phyloP scores from a whole-genome alignment of 1,140 invertebrate species.

The Drosophila littoralis region DNA sequence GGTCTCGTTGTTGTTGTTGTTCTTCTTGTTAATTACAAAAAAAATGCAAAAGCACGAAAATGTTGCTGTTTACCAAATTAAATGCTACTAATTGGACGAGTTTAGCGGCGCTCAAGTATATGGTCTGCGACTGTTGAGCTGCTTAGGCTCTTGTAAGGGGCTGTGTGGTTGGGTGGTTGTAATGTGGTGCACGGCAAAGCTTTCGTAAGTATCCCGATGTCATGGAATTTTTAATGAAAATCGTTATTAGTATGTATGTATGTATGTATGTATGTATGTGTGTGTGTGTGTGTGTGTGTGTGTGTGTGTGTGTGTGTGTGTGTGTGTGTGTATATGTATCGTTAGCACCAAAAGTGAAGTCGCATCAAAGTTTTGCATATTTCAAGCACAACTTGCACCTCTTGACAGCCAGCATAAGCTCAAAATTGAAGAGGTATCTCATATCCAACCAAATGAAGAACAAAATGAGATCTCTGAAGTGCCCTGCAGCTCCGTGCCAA shows the following conservation, averaged over 20 bases:
- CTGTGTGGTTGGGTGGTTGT: conserved; percentile 6
- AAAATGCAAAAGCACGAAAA: conserved; percentile 82
- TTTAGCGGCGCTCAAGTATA: conserved; percentile 78
- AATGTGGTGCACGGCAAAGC: conserved; percentile 14
- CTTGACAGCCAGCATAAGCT: conserved; percentile 5
- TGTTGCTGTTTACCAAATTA: conserved; percentile 82
- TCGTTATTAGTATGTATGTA: conserved; percentile 72
- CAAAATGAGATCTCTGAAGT: too few species aligned
- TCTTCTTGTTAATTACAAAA: conserved; percentile 77
- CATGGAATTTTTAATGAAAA: conserved; percentile 80
- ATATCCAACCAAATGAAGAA: too few species aligned
- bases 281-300: too few species aligned
- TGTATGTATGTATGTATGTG: too few species aligned
- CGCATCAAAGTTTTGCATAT: conserved; percentile 40
- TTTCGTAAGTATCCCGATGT: conserved; percentile 58
- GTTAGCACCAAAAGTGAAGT: conserved; percentile 76
- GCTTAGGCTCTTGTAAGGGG: conserved; percentile 27
- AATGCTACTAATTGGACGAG: conserved; percentile 82
- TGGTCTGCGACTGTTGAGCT: conserved; percentile 59
- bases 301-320: too few species aligned
- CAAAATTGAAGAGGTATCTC: too few species aligned
- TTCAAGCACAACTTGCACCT: background rate
- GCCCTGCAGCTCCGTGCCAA: too few species aligned
- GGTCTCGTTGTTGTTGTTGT: conserved; percentile 18
- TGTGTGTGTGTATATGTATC: conserved; percentile 56